Percentiles rank a stretch among this genome's conserved stretches.
These are phyloP conservation scores for Syngnathus rostellatus DNA, from an alignment of 2,797 vertebrate genomes.

Conservation along the genomic window DNA sequence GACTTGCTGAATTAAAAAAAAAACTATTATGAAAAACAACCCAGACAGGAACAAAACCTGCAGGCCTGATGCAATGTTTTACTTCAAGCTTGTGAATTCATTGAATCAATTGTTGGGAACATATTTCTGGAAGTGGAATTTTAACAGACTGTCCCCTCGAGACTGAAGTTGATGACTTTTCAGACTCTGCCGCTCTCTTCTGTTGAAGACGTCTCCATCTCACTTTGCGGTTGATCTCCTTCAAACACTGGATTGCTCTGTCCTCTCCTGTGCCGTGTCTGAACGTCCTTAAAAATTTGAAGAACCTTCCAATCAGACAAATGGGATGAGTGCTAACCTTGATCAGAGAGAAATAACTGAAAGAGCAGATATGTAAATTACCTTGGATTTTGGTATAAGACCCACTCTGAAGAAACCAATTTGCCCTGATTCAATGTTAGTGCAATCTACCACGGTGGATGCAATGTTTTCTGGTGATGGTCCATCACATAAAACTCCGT, in stretches of 20 bases:
- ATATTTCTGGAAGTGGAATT: not conserved
- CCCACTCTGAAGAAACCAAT: slow-evolving; percentile 85
- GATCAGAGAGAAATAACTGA: not conserved
- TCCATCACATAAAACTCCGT: slow-evolving; percentile 83
- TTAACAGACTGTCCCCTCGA: slow-evolving; percentile 4
- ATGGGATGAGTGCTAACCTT: not conserved
- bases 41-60: no score
- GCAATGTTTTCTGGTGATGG: slow-evolving; percentile 86
- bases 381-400: slow-evolving; percentile 82
- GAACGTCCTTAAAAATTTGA: slow-evolving; percentile 78
- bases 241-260: slow-evolving; percentile 60
- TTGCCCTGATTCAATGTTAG: slow-evolving; percentile 76
- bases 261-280: slow-evolving; percentile 58
- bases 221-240: slow-evolving; percentile 31
- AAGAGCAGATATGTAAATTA: slow-evolving; percentile 28
- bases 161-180: slow-evolving; percentile 10
- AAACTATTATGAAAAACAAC: no score
- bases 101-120: no score
- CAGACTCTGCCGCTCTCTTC: not conserved
- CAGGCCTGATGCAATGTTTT: no score
- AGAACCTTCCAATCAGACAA: slow-evolving; percentile 66
- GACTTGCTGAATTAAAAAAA: no score
- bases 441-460: slow-evolving; percentile 88
- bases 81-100: no score
- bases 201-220: not conserved